Percentiles rank a stretch among this genome's conserved stretches.
These are phyloP conservation scores for Lagocephalus sceleratus DNA, from an alignment of 2,797 vertebrate species.

Conservation along the genomic window DNA sequence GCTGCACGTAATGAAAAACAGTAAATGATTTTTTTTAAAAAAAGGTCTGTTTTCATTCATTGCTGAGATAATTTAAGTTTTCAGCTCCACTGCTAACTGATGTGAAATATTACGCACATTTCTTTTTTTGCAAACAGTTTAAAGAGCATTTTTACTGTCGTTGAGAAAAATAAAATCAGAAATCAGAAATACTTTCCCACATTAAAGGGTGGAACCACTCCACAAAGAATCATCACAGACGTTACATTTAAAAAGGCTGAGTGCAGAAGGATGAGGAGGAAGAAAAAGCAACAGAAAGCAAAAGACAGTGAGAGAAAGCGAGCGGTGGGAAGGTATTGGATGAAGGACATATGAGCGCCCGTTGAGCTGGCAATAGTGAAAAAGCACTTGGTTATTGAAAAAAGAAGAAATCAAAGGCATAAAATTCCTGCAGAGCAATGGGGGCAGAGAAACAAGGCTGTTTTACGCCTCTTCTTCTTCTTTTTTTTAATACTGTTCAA, in stretches of 20 bases:
- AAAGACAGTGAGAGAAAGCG: slow-evolving; percentile 33
- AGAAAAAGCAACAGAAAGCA: slow-evolving; percentile 37
- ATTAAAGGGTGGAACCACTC: slow-evolving; percentile 58
- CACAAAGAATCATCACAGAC: slow-evolving; percentile 50
- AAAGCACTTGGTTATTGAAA: slow-evolving; percentile 69
- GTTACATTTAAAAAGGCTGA: slow-evolving; percentile 57
- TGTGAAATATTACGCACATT: too few relatives aligned
- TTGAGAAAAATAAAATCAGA: slow-evolving; percentile 26
- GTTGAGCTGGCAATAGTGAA: slow-evolving; percentile 68
- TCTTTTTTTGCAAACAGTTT: too few relatives aligned
- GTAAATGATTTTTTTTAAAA: slow-evolving; percentile 2
- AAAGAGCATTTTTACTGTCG: neutral
- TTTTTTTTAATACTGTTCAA: slow-evolving; percentile 26
- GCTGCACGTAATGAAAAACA: slow-evolving; percentile 3
- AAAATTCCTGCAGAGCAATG: slow-evolving; percentile 64
- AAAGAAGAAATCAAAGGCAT: slow-evolving; percentile 69
- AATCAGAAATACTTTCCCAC: slow-evolving; percentile 42
- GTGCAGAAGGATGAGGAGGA: slow-evolving; percentile 47
- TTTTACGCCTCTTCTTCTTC: slow-evolving; percentile 42
- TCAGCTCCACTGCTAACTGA: too few relatives aligned
- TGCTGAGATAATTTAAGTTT: neutral
- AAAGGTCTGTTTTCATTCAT: slow-evolving; percentile 2
- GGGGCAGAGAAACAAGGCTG: slow-evolving; percentile 62
- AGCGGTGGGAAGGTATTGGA: slow-evolving; percentile 63
- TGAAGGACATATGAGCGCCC: slow-evolving; percentile 66